Base-by-base conservation (phyloP, 2,888 invertebrate genomes). In the Listrodromus nycthemerus region DNA sequence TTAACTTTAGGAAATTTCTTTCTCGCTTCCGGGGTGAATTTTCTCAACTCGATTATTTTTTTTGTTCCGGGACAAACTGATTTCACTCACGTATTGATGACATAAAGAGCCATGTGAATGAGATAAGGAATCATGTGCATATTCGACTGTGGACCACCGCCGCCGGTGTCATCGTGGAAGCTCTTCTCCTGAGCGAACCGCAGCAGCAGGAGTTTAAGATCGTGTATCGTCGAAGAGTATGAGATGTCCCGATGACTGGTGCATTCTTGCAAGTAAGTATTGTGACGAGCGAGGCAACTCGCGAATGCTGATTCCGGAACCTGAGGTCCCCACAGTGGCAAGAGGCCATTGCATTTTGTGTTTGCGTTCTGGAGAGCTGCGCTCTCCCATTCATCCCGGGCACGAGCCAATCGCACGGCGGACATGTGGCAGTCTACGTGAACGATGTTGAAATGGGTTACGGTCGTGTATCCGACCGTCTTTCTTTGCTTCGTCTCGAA, bases 381-480 rank as follows among this genome's bases (percentile, higher is more conserved):
- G 83, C 98, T 98, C 93, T 99, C 99, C 99, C 99, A 99, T 93
- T 99, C 99, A 90, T 99, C 99, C 80, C 99, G 95, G 24, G 95
- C 91, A 3, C 90, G 90, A 1, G 92, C 95, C 71, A 95, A 95
- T 93, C 98, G 95, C 69, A 99, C 99, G 33, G 99, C 99, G 0
- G 98, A 97, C 95, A 98, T 98, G 94, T 99, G 99, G 91, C 99
- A 99, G 93, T 99, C 99, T 3, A 99, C 97, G 93, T 99, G 99
- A 33, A 99, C 98, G 50, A 99, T 97, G 94, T 99, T 99, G 94
- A 99, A 99, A 94, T 99, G 99, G 16, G 98, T 98, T 48, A 99
- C 99, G 0, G 99, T 99, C 70, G 97, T 97, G 94, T 98, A 99
- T 76, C 97, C 97, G 41, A 97, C 95, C 24, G 97, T 97, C 94